Evolutionary conservation across 2,888 invertebrate species (phyloP).

Genomic region (Blera fallax): DNA sequence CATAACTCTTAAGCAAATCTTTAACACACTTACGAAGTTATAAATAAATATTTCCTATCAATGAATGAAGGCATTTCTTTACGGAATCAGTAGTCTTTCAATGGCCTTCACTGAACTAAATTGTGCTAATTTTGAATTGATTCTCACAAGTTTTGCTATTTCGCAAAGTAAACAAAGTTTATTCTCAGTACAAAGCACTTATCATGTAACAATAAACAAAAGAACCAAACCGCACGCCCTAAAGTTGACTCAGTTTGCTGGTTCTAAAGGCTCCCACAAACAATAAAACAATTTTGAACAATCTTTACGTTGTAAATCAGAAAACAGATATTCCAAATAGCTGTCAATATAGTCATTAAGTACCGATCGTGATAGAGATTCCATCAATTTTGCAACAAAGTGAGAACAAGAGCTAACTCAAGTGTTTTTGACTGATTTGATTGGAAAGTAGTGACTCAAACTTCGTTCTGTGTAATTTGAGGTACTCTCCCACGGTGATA

Average conservation of each 20-base stretch:
- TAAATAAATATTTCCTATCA: too few species aligned
- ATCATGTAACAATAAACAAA: too few species aligned
- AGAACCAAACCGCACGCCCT: too few species aligned
- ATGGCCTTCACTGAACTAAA: too few species aligned
- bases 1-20: too few species aligned
- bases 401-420: background rate
- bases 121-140: too few species aligned
- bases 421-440: background rate
- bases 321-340: background rate
- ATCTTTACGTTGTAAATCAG: background rate
- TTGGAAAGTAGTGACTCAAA: background rate
- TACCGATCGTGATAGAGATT: background rate
- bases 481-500: constrained; percentile 19
- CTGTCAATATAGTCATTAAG: background rate
- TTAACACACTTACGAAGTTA: too few species aligned
- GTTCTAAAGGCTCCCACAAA: background rate
- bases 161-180: too few species aligned
- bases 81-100: too few species aligned
- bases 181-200: too few species aligned
- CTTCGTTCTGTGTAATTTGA: background rate
- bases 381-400: background rate
- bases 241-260: background rate
- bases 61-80: too few species aligned
- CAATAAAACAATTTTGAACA: background rate
- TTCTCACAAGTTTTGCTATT: too few species aligned